These are phyloP conservation scores for Drosophila malerkotliana DNA, from an alignment of 1,140 invertebrate species.

Conservation along the genomic window DNA sequence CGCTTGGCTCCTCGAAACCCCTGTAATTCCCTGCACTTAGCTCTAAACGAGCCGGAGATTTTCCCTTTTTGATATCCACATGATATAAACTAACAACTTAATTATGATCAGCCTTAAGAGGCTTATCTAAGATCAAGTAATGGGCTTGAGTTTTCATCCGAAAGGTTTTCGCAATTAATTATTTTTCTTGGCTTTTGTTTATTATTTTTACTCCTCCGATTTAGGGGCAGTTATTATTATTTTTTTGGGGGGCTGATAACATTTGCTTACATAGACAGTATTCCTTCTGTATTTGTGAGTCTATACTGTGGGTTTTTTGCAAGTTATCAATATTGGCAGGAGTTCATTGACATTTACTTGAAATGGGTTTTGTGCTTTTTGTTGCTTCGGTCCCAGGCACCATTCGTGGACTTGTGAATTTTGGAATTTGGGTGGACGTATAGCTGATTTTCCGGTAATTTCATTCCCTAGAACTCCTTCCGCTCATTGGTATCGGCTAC, in stretches of 20 bases:
- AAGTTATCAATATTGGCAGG: slow-evolving; percentile 49
- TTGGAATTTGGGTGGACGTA: neutral
- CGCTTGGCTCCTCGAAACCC: neutral
- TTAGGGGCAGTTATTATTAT: neutral
- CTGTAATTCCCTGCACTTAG: neutral
- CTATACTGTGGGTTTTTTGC: slow-evolving; percentile 30
- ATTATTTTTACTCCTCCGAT: neutral
- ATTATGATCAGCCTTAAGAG: neutral
- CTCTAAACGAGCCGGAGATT: neutral
- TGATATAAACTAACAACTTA: neutral
- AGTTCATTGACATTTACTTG: slow-evolving; percentile 58
- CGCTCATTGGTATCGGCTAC: neutral
- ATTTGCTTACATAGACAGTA: slow-evolving; percentile 24
- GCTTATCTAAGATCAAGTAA: neutral
- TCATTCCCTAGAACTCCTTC: slow-evolving; percentile 7
- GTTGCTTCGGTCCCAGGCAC: neutral
- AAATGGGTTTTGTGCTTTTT: neutral
- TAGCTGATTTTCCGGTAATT: neutral
- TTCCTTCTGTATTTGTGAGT: slow-evolving; percentile 7
- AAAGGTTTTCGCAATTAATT: neutral
- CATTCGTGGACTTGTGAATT: neutral
- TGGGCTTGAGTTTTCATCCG: too few relatives aligned
- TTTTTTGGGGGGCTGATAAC: slow-evolving; percentile 44
- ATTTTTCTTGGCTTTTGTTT: neutral
- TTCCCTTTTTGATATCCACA: slow-evolving; percentile 2